phyloP scores from a whole-genome alignment of 1,140 invertebrate genomes.

The Camponotus floridanus region DNA sequence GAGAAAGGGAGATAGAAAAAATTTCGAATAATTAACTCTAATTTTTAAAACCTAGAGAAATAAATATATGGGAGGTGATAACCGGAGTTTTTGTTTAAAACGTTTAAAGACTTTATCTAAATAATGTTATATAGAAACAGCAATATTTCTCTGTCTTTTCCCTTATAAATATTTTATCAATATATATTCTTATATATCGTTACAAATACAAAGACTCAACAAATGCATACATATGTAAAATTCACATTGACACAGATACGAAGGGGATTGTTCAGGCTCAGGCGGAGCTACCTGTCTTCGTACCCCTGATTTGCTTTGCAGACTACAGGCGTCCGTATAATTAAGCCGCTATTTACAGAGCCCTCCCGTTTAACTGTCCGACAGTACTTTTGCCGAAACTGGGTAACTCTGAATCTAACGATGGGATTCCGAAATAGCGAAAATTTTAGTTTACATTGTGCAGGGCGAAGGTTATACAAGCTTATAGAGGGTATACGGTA shows the following conservation, averaged over 20 bases:
- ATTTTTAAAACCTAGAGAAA: neutral
- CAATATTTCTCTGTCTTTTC: neutral
- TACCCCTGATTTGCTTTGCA: slow-evolving; percentile 78
- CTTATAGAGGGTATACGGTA: neutral
- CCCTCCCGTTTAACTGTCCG: slow-evolving; percentile 47
- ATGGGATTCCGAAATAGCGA: slow-evolving; percentile 44
- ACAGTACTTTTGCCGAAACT: slow-evolving; percentile 54
- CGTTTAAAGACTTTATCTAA: neutral
- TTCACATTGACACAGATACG: slow-evolving; percentile 32
- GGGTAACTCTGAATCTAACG: slow-evolving; percentile 36
- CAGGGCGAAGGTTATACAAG: neutral
- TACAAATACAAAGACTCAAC: slow-evolving; percentile 24
- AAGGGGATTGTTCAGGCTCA: slow-evolving; percentile 69
- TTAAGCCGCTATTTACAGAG: slow-evolving; percentile 78
- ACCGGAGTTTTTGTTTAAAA: neutral
- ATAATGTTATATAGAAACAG: neutral
- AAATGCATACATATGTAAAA: slow-evolving; percentile 5
- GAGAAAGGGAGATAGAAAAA: neutral
- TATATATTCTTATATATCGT: slow-evolving; percentile 4
- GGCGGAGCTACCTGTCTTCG: slow-evolving; percentile 77
- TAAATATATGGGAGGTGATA: neutral
- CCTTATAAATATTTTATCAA: neutral
- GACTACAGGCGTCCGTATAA: slow-evolving; percentile 75
- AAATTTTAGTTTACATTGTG: slow-evolving; percentile 30
- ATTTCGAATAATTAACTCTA: neutral